phyloP scores from a whole-genome alignment of 2,888 invertebrate genomes.

The Brachyptera putata region DNA sequence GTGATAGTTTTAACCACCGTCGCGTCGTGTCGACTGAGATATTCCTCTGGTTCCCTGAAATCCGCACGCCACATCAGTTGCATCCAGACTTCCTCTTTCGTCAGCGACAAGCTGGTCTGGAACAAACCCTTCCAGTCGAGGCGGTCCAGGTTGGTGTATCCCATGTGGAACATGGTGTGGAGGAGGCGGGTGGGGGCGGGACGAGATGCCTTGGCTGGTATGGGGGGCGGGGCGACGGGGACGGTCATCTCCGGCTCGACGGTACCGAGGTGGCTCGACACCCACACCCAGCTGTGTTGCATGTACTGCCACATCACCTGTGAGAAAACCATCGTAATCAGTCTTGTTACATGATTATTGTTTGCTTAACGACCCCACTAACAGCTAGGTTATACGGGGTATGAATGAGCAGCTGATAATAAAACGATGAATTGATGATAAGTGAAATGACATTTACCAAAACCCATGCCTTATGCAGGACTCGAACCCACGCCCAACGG shows the following conservation, averaged over 20 bases:
- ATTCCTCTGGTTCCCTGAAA: slow-evolving; percentile 21
- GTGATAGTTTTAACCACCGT: slow-evolving; percentile 24
- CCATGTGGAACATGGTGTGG: slow-evolving; percentile 77
- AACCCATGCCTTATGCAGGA: no score
- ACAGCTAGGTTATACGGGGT: no score
- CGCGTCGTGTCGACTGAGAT: slow-evolving; percentile 27
- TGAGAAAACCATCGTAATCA: no score
- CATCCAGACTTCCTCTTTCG: slow-evolving; percentile 25
- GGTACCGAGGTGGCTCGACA: slow-evolving; percentile 52
- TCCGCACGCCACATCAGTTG: slow-evolving; percentile 28
- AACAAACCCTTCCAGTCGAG: slow-evolving; percentile 43
- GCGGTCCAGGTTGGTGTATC: slow-evolving; percentile 70
- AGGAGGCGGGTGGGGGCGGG: slow-evolving; percentile 46
- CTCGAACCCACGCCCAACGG: no score
- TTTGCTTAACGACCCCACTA: no score
- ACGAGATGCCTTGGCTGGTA: slow-evolving; percentile 30
- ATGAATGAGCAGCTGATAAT: no score
- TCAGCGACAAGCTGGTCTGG: not conserved
- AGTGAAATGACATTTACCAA: no score
- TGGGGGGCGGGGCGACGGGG: slow-evolving; percentile 42
- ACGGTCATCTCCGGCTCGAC: slow-evolving; percentile 41
- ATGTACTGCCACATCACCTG: slow-evolving; percentile 69
- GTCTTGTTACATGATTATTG: no score
- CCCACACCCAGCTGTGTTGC: slow-evolving; percentile 62
- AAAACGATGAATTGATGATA: no score